Evolutionary conservation across 2,888 invertebrate species (phyloP).

Genomic region (Tenthredo notha): DNA sequence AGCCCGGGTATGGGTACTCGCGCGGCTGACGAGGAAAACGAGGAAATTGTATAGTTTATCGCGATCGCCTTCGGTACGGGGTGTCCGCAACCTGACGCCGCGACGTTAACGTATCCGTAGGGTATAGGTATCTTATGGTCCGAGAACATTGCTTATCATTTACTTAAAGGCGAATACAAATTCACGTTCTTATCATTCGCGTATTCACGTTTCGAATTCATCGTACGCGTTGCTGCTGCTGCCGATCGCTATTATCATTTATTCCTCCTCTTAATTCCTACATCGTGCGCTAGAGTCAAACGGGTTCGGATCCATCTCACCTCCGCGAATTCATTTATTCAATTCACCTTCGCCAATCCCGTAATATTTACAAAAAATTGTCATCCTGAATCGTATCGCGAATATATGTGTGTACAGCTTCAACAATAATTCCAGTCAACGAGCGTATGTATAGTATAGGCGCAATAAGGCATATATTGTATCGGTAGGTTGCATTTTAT

Average conservation of each 20-base stretch:
- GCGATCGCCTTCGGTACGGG: neutral
- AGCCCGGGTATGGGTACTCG: neutral
- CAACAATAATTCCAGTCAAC: neutral
- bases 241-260: neutral
- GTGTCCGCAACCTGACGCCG: neutral
- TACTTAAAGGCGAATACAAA: slow-evolving; percentile 52
- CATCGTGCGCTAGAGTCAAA: slow-evolving; percentile 6
- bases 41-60: slow-evolving; percentile 14
- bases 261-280: slow-evolving; percentile 3
- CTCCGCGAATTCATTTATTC: neutral
- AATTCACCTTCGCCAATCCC: neutral
- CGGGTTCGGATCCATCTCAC: neutral
- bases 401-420: neutral
- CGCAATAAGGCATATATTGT: slow-evolving; percentile 1
- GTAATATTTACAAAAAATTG: neutral
- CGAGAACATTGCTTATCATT: slow-evolving; percentile 63
- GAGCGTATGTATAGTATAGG: neutral
- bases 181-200: slow-evolving; percentile 7
- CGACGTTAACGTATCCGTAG: slow-evolving; percentile 29
- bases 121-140: slow-evolving; percentile 55
- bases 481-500: too few species aligned
- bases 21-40: neutral
- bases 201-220: neutral
- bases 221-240: neutral
- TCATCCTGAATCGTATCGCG: neutral